phyloP scores from a whole-genome alignment of 2,888 invertebrate genomes.

The Archips xylosteana region DNA sequence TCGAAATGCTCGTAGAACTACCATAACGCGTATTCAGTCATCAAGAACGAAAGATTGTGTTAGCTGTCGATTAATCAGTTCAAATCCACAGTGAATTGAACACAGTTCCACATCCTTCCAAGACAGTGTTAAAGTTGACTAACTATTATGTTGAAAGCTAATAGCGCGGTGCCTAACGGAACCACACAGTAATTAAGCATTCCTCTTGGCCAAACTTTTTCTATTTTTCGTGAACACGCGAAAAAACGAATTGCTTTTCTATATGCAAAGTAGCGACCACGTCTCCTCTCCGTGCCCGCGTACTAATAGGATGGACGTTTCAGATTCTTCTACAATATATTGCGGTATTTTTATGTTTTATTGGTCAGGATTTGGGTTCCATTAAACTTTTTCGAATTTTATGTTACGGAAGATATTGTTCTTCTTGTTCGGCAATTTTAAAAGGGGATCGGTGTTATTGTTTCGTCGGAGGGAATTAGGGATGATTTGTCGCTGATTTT shows the following conservation, averaged over 20 bases:
- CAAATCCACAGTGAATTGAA: too few species aligned
- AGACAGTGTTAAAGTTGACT: background rate
- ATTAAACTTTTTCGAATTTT: conserved; percentile 49
- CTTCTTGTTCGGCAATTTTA: conserved; percentile 53
- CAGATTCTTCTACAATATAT: conserved; percentile 47
- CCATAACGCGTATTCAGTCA: background rate
- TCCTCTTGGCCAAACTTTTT: conserved; percentile 32
- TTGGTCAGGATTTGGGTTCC: conserved; percentile 46
- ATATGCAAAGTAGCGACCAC: conserved; percentile 69
- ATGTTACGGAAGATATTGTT: conserved; percentile 49
- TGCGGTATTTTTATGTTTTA: conserved; percentile 47
- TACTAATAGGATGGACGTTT: conserved; percentile 70
- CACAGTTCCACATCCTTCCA: background rate
- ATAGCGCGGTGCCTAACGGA: conserved; percentile 20
- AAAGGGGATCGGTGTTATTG: conserved; percentile 51
- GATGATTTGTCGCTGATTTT: conserved; percentile 42
- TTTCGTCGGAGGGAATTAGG: conserved; percentile 45
- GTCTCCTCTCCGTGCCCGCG: conserved; percentile 60
- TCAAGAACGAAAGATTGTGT: background rate
- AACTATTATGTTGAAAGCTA: background rate
- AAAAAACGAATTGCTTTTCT: conserved; percentile 70
- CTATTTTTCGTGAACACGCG: conserved; percentile 46
- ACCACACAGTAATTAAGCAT: conserved; percentile 21
- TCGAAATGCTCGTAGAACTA: too few species aligned
- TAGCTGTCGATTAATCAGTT: background rate